These are phyloP conservation scores for Mormyrops attenuatus DNA, from an alignment of 2,797 vertebrate species.

Conservation along the genomic window DNA sequence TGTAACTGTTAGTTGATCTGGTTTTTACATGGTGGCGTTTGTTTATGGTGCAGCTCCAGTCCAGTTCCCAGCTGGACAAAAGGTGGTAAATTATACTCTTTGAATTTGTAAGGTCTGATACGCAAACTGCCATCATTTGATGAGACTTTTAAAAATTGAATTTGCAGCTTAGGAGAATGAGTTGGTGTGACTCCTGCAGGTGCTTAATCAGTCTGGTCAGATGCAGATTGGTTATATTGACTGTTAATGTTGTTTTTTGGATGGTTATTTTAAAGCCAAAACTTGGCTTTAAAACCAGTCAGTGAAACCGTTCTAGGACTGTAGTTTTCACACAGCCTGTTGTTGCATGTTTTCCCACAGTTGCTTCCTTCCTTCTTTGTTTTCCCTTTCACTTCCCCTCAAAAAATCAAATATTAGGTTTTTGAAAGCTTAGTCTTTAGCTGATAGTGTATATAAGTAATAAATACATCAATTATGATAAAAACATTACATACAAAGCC, in stretches of 20 bases:
- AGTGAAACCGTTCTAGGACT: not conserved
- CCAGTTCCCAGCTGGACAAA: not conserved
- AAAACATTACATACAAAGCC: not conserved
- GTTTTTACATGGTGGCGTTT: not conserved
- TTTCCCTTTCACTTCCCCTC: not conserved
- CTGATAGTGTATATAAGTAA: not conserved
- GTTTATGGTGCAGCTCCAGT: not conserved
- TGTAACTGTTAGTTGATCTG: not conserved
- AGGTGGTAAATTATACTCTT: not conserved
- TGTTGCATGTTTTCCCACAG: not conserved
- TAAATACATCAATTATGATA: not conserved
- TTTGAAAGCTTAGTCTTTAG: not conserved
- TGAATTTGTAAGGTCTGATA: not conserved
- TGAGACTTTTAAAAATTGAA: not conserved
- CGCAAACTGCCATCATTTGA: not conserved
- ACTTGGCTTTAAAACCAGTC: not conserved
- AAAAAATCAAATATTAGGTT: not conserved
- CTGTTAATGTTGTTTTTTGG: not conserved
- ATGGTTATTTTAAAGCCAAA: not conserved
- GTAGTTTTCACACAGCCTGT: not conserved
- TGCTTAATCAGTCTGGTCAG: not conserved
- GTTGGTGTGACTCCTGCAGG: not conserved
- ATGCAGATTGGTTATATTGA: not conserved
- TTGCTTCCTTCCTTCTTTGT: not conserved
- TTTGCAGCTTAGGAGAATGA: not conserved